These are phyloP conservation scores for Drosophila biarmipes DNA, from an alignment of 1,140 invertebrate genomes.

Conservation along the genomic window DNA sequence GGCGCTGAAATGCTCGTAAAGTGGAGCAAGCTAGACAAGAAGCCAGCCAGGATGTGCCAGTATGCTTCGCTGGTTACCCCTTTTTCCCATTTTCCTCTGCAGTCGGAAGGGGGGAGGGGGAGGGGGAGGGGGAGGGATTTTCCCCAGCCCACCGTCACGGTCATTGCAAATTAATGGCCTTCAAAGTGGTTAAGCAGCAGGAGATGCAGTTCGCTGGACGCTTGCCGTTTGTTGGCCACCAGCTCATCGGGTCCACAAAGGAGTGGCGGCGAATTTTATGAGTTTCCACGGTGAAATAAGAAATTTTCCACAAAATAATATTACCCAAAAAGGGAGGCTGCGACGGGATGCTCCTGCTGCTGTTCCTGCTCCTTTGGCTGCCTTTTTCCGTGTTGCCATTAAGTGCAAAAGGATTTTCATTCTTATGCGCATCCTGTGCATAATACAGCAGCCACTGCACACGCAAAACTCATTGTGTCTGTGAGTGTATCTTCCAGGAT, in stretches of 20 bases:
- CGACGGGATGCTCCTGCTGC: slow-evolving; percentile 4
- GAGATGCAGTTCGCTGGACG: slow-evolving; percentile 52
- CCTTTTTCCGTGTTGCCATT: slow-evolving; percentile 77
- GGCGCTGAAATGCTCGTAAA: slow-evolving; percentile 52
- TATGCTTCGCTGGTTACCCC: slow-evolving; percentile 32
- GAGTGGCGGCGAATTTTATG: slow-evolving; percentile 71
- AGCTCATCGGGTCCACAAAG: slow-evolving; percentile 68
- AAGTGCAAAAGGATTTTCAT: slow-evolving; percentile 83
- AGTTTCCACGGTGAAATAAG: slow-evolving; percentile 76
- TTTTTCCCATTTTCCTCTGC: not conserved
- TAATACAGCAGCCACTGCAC: slow-evolving; percentile 75
- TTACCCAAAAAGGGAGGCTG: slow-evolving; percentile 40
- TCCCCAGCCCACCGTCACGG: slow-evolving; percentile 40
- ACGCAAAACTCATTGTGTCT: slow-evolving; percentile 74
- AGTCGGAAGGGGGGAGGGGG: not conserved
- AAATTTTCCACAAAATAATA: slow-evolving; percentile 79
- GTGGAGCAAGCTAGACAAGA: slow-evolving; percentile 43
- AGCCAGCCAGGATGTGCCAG: slow-evolving; percentile 41
- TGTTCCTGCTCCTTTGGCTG: slow-evolving; percentile 16
- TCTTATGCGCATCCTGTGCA: slow-evolving; percentile 82
- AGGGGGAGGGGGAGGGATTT: no score
- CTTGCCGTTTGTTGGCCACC: slow-evolving; percentile 34
- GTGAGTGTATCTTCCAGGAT: slow-evolving; percentile 18
- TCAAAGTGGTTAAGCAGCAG: slow-evolving; percentile 72
- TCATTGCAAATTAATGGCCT: slow-evolving; percentile 80